Evolutionary conservation across 2,888 invertebrate genomes (phyloP), one percentile per base, ranked within the genome.

Genomic region (Mellilla xanthometata): DNA sequence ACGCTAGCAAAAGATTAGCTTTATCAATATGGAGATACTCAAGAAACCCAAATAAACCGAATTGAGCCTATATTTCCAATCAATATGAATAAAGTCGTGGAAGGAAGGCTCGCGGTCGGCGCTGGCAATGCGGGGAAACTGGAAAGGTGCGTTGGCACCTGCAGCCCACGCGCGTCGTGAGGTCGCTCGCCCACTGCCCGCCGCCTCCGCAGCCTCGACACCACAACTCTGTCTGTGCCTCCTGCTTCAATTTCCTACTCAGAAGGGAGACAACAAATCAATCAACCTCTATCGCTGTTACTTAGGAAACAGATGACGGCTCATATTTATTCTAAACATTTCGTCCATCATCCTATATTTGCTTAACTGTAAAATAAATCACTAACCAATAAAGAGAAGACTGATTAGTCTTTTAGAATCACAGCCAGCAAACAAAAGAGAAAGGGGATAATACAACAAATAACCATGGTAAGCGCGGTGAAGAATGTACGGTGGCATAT

Each of bases 61-160:
- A n/a, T n/a, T n/a, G n/a, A n/a, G n/a, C n/a, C n/a, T n/a, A n/a
- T n/a, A n/a, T n/a, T n/a, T n/a, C n/a, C n/a, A n/a, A n/a, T n/a
- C n/a, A n/a, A n/a, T 24, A 7, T 2, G 2, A n/a, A 24, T 8
- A n/a, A 24, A 8, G 4, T 24, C 7, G 0, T 24, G 59, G 58
- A 63, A 64, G 62, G 65, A 54, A 62, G 58, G 34, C 28, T 33
- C 26, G 39, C 30, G 41, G 47, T 57, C 58, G 42, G 47, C 54
- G 58, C 58, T 64, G 63, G 46, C 68, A 67, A 68, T 68, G 70
- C 72, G 65, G 73, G 73, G 67, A 73, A 75, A 77, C 78, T 80
- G 78, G 79, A 79, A 76, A 81, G 82, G 86, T 79, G 78, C 82
- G 81, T 83, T 79, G 81, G 81, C 85, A 86, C 86, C 85, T 85